Evolutionary conservation across 2,888 invertebrate species (phyloP), one percentile per base, ranked within the genome.

Genomic region (Pterobdella sp.): DNA sequence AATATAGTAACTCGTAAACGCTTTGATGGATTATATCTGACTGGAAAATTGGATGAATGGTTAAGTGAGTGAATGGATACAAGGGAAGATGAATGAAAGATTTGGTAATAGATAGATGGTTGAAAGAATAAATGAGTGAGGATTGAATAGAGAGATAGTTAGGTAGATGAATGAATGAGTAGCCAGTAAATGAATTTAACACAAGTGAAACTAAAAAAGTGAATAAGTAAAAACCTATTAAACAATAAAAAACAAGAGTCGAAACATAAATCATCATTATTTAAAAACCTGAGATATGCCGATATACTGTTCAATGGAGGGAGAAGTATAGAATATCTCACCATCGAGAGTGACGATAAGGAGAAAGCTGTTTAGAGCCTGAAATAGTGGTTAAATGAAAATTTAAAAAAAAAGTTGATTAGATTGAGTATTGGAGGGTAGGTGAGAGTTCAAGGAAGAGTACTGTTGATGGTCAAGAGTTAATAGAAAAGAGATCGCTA

Each of bases 321-420:
- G 93, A 77, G 97, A 96, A 74, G 96, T 96, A 87, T 95, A 98
- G 88, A 98, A 98, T 70, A 98, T 96, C 86, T 98, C 98, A 76
- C 97, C 97, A 84, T 97, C 96, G 86, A 94, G 95, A 79, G 95
- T 96, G 78, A 98, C 88, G 83, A 97, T 95, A 88, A 98, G 91
- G 83, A 98, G 89, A 88, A 98, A 98, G 81, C 98, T 98, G 86
- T 97, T 97, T 84, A 98, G 88, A 78, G 97, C 97, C 49, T 42
- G 49, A 14, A 42, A 22, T n/a, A n/a, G n/a, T n/a, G n/a, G n/a
- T n/a, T n/a, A n/a, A n/a, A n/a, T n/a, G n/a, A n/a, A n/a, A n/a
- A n/a, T n/a, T n/a, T n/a, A n/a, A n/a, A n/a, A n/a, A n/a, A n/a
- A n/a, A n/a, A n/a, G n/a, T n/a, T n/a, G n/a, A n/a, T n/a, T n/a